Evolutionary conservation across 2,888 invertebrate species (phyloP).

Genomic region (Trichopoda pennipes): DNA sequence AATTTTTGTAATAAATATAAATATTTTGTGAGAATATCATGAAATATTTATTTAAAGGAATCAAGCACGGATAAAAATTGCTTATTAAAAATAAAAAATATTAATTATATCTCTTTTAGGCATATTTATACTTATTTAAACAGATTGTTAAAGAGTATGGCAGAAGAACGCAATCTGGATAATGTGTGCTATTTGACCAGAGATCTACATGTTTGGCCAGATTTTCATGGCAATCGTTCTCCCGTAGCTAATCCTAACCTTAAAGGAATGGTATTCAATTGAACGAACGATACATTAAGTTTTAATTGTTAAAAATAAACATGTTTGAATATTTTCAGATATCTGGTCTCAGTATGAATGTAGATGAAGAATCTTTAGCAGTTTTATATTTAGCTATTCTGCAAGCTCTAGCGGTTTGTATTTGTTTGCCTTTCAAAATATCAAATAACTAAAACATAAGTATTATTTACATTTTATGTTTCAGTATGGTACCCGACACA

Average conservation of each 20-base stretch:
- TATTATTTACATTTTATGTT: conserved; percentile 5
- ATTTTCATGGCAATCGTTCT: conserved; percentile 97
- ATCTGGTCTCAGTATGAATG: conserved; percentile 88
- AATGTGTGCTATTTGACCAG: conserved; percentile 86
- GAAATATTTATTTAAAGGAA: no score
- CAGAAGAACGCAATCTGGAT: conserved; percentile 82
- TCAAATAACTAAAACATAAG: neutral
- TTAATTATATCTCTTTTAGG: conserved; percentile 79
- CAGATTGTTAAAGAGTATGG: conserved; percentile 83
- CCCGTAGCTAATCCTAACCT: conserved; percentile 92
- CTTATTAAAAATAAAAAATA: neutral
- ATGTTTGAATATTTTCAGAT: conserved; percentile 82
- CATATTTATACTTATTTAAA: conserved; percentile 87
- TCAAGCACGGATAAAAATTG: no score
- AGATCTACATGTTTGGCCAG: conserved; percentile 95
- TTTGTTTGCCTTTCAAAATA: neutral
- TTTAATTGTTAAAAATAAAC: neutral
- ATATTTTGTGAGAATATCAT: no score
- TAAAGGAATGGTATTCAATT: conserved; percentile 87
- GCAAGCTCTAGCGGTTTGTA: conserved; percentile 91
- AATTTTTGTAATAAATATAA: no score
- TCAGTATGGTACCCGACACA: conserved; percentile 95
- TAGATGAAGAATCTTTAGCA: conserved; percentile 89
- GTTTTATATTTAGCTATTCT: conserved; percentile 92
- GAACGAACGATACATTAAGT: neutral